Conservation (phyloP, 2,113 vertebrate species). For the Rhegmatorhina hoffmannsi region DNA sequence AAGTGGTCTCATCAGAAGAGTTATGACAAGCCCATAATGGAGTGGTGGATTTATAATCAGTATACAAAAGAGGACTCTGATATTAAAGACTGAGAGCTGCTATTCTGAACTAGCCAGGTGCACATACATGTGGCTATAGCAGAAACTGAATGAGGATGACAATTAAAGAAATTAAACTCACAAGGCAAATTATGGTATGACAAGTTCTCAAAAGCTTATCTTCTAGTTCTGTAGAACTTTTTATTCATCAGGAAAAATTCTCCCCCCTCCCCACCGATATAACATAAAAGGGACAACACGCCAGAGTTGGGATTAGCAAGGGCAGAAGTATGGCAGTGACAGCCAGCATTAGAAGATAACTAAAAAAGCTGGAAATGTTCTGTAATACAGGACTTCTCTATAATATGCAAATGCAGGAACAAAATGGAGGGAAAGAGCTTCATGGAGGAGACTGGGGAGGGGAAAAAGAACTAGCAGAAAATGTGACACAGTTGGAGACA, state of each 20-base stretch:
- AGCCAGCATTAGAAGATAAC: not conserved
- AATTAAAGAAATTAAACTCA: not conserved
- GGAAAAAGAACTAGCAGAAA: not conserved
- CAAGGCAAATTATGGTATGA: not conserved
- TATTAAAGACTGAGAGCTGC: not conserved
- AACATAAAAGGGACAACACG: not conserved
- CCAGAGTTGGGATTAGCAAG: not conserved
- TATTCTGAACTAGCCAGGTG: not conserved
- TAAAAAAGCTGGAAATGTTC: not conserved
- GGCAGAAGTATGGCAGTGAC: not conserved
- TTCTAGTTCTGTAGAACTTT: not conserved
- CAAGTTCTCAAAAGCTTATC: not conserved
- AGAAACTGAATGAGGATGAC: not conserved
- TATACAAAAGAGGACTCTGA: not conserved
- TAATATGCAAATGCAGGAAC: not conserved
- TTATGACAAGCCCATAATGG: not conserved
- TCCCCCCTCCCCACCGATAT: no score
- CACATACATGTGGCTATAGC: not conserved
- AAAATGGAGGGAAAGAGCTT: not conserved
- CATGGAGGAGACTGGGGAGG: not conserved
- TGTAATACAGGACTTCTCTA: not conserved
- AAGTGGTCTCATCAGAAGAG: not conserved
- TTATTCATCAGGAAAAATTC: not conserved
- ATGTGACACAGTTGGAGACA: not conserved
- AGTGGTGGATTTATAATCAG: not conserved